Conservation (phyloP, 2,113 vertebrate genomes). For the Tupaia chinensis region DNA sequence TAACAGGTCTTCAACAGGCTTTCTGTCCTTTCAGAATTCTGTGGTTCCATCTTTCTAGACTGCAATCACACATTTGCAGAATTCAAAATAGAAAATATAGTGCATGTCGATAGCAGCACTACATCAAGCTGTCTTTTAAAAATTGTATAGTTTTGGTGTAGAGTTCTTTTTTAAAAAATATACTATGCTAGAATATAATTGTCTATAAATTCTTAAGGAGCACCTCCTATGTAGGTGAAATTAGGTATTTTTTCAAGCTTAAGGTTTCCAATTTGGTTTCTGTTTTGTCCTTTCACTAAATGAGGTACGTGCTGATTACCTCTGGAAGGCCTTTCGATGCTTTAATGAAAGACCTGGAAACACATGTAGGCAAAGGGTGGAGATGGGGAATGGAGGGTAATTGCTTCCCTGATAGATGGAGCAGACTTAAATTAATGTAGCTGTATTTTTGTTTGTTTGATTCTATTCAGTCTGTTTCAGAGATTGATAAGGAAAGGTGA, state of each 20-base stretch:
- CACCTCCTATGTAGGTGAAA: neutral
- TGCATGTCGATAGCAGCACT: neutral
- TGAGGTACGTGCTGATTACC: neutral
- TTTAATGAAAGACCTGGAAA: neutral
- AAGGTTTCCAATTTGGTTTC: conserved; percentile 4
- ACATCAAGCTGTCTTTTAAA: neutral
- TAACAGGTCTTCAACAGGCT: neutral
- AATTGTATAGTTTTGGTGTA: neutral
- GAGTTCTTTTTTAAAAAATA: neutral
- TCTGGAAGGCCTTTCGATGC: neutral
- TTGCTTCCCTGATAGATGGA: neutral
- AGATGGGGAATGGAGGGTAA: neutral
- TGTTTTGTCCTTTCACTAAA: neutral
- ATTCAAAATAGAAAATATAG: neutral
- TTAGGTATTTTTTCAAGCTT: neutral
- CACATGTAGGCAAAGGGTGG: neutral
- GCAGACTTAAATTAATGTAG: neutral
- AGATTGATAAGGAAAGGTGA: neutral
- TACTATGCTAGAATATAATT: neutral
- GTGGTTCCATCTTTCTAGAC: neutral
- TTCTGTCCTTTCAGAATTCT: conserved; percentile 50
- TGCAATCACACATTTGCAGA: conserved; percentile 24
- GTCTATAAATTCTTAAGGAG: neutral
- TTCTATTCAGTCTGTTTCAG: neutral
- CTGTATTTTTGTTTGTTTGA: neutral